Conservation (phyloP, 2,888 invertebrate genomes). For the Trissoscelio sp. region DNA sequence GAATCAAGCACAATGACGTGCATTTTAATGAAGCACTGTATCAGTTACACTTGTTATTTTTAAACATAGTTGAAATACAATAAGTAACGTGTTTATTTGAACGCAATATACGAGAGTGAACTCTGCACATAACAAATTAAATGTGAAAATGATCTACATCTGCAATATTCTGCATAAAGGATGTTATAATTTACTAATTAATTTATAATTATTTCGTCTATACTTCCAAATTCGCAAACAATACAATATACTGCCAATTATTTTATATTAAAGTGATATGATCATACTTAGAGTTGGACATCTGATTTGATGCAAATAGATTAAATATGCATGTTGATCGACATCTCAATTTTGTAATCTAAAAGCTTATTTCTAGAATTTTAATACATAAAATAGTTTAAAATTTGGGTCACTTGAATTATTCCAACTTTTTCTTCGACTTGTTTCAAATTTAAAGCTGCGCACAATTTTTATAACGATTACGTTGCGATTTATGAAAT, state of each 20-base stretch:
- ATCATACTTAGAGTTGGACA: neutral
- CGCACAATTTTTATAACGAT: too few relatives aligned
- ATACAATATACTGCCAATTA: constrained; percentile 17
- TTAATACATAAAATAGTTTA: too few relatives aligned
- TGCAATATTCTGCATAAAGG: constrained; percentile 13
- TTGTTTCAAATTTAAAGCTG: too few relatives aligned
- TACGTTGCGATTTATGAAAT: too few relatives aligned
- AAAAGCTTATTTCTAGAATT: too few relatives aligned
- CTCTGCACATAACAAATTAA: constrained; percentile 16
- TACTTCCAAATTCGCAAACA: neutral
- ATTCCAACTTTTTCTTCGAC: too few relatives aligned
- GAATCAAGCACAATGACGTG: constrained; percentile 57
- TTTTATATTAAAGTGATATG: constrained; percentile 19
- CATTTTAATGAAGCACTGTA: constrained; percentile 52
- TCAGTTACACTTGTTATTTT: constrained; percentile 57
- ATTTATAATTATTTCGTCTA: constrained; percentile 23
- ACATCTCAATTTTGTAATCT: too few relatives aligned
- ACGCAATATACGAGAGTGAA: constrained; percentile 36
- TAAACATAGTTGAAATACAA: constrained; percentile 59
- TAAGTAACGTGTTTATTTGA: constrained; percentile 49
- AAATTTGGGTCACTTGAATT: too few relatives aligned
- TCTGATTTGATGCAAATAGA: neutral
- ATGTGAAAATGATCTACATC: constrained; percentile 16
- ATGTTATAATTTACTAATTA: constrained; percentile 27
- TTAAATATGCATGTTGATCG: too few relatives aligned